Base-by-base conservation (phyloP, 2,113 vertebrate species). In the Tenrec ecaudatus region DNA sequence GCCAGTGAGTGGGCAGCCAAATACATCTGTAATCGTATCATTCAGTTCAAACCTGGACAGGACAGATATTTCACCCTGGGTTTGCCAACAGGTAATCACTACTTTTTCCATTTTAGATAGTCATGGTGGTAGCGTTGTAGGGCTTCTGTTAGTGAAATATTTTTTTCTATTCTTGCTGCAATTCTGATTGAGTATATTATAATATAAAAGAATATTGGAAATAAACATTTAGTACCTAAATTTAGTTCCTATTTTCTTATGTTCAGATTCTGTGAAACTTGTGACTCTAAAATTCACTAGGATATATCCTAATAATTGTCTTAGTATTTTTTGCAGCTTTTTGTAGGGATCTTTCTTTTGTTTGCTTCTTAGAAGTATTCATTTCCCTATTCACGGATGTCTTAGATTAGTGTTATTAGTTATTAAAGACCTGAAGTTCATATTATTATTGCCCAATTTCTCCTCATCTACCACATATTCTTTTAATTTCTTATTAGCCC, bases 1-100 rank as follows among this genome's bases (percentile, higher is more conserved):
- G 99, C 99, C 88, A 99, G 99, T 82, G 99, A 99, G 96, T 99
- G 99, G 99, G 99, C 99, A 91, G 99, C 99, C 60, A 99, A 99
- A 95, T 99, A 99, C 96, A 99, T 99, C 96, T 98, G 99, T 89
- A 99, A 99, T 97, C 98, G 98, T 92, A 99, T 99, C 96, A 97
- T 99, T 97, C 98, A 99, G 68, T 99, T 99, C 97, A 98, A 98
- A 87, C 99, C 99, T 19, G 98, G 97, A 36, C 98, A 98, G 89
- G 98, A 98, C 83, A 98, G 98, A 64, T 99, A 98, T 83, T 99
- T 99, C 96, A 99, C 99, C 0, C 97, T 99, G 95, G 99, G 99
- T 33, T 97, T 99, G 79, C 99, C 99, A 5, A 99, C 99, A 98
- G 99, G 99, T 99, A 98, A 97, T 83, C 64, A 83, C 89, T 76